Percentiles rank a stretch among this genome's conserved stretches.
Evolutionary conservation across 2,888 invertebrate species (phyloP).

Genomic region (Leptinotarsa tumamoca): DNA sequence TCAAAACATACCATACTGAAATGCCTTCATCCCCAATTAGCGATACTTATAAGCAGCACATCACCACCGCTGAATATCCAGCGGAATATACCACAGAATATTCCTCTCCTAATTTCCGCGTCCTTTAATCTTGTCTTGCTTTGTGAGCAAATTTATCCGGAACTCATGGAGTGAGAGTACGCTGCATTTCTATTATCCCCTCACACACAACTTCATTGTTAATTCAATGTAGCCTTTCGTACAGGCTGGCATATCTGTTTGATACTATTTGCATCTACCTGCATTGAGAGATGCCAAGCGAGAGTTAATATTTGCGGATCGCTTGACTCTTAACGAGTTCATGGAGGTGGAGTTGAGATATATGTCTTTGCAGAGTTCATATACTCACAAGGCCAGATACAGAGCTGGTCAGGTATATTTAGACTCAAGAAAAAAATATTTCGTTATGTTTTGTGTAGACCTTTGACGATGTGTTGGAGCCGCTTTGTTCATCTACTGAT

Average conservation of each 20-base stretch:
- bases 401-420: neutral
- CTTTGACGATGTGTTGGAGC: too few relatives aligned
- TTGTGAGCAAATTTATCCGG: conserved; percentile 33
- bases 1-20: neutral
- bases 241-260: conserved; percentile 20
- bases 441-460: too few relatives aligned
- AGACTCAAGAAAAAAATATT: neutral
- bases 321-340: neutral
- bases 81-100: conserved; percentile 5
- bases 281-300: neutral
- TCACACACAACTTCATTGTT: conserved; percentile 36
- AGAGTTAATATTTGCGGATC: neutral
- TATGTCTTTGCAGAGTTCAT: neutral
- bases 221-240: conserved; percentile 28
- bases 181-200: conserved; percentile 43
- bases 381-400: neutral
- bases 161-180: conserved; percentile 35
- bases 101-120: conserved; percentile 37
- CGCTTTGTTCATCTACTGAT: too few relatives aligned
- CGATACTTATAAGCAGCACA: neutral
- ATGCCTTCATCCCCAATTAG: conserved; percentile 1
- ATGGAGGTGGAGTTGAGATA: neutral
- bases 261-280: conserved; percentile 20
- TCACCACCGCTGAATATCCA: conserved; percentile 1
- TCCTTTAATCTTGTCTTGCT: conserved; percentile 38